A percentile compares a stretch with the other conserved stretches of the same genome.
Conservation (phyloP, 2,888 invertebrate genomes). For the Pecten maximus region DNA sequence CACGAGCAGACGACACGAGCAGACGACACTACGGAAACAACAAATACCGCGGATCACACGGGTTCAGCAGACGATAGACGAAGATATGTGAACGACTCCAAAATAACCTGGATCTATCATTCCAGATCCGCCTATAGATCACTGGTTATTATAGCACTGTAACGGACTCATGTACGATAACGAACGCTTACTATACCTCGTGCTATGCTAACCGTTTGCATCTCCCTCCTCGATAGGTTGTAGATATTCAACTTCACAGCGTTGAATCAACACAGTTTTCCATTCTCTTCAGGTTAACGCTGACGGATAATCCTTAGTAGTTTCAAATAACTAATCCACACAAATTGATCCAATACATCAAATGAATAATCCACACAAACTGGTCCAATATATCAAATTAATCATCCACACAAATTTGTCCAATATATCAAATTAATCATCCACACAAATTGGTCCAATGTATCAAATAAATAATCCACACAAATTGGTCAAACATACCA, state of each 20-base stretch:
- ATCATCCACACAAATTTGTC: not conserved
- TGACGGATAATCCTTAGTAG: not conserved
- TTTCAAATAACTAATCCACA: not conserved
- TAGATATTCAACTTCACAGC: not conserved
- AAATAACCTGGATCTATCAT: not conserved
- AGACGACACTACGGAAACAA: not conserved
- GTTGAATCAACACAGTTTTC: not conserved
- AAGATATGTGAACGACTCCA: not conserved
- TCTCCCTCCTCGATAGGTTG: not conserved
- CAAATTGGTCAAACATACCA: too few relatives aligned
- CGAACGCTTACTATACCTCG: constrained; percentile 24
- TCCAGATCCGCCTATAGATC: not conserved
- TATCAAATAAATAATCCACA: too few relatives aligned
- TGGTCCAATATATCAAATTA: too few relatives aligned
- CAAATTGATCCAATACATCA: not conserved
- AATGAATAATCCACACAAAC: too few relatives aligned
- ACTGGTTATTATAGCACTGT: not conserved
- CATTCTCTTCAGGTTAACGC: not conserved
- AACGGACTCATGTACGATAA: not conserved
- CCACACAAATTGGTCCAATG: too few relatives aligned
- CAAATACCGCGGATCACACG: not conserved
- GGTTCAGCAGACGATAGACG: not conserved
- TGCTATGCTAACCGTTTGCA: constrained; percentile 26
- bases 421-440: not conserved
- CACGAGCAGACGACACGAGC: not conserved